Base-by-base conservation (phyloP, 2,888 invertebrate species). In the Ectemnius cavifrons region DNA sequence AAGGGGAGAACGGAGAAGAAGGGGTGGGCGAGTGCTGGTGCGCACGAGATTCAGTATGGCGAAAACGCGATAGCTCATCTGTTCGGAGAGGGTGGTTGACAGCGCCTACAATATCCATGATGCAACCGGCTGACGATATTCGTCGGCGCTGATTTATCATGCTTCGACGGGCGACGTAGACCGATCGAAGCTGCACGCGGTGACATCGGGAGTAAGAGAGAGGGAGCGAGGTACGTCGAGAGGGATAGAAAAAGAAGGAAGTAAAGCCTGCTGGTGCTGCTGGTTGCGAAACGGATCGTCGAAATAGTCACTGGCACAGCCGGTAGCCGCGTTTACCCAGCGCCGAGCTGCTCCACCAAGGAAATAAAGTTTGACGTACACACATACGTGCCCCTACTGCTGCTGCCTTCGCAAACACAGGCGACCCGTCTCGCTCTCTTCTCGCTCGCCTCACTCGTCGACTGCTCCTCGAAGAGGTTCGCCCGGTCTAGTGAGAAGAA, bases 91-190 rank as follows among this genome's bases (percentile, higher is more conserved):
- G 37, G 23, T 49, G 14, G 28, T 28, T 23, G 61, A 57, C 62
- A 46, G 28, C 52, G 49, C 52, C 45, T n/a, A 56, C 28, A 52
- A 49, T 59, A 47, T 8, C 16, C 45, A 16, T 46, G 45, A 16
- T 52, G 52, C 52, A 52, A 52, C 49, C 47, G 73, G 63, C 67
- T 20, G 37, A 74, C 68, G 73, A 80, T 76, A 79, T 79, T 76
- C 82, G 70, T 73, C 72, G 74, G 49, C 49, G 58, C 59, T 69
- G 82, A 81, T 80, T 79, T 82, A 79, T 82, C 82, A 63, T 64
- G 64, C 59, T 71, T 57, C 56, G 73, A 71, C 73, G 77, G 46
- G 61, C 56, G 73, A 71, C 75, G 77, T 56, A 63, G 73, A 80
- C 75, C 78, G 71, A 71, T 75, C 69, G 73, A 14, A 28, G 59